Conservation (phyloP, 2,113 vertebrate species). For the Typhlomys cinereus region DNA sequence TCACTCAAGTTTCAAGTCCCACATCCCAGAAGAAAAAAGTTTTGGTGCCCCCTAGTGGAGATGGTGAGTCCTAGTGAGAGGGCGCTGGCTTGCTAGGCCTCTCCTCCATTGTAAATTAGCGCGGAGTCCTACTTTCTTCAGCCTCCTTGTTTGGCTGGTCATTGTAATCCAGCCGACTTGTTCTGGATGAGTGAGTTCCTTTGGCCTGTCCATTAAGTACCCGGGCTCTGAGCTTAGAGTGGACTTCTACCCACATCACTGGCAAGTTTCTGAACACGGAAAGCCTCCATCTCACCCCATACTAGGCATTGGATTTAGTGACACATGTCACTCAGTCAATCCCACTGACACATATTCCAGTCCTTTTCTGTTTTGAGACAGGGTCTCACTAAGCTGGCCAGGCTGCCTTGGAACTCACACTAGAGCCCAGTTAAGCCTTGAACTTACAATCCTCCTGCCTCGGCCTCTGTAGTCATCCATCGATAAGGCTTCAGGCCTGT, state of each 20-base stretch:
- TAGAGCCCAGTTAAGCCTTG: neutral
- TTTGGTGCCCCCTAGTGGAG: constrained; percentile 55
- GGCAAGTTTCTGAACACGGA: neutral
- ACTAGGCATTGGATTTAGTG: neutral
- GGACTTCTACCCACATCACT: neutral
- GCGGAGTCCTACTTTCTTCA: neutral
- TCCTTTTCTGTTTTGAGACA: neutral
- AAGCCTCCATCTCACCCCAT: neutral
- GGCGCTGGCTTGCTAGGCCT: neutral
- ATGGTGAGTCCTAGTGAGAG: neutral
- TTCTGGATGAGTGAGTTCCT: neutral
- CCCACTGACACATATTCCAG: no score
- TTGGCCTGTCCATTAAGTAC: neutral
- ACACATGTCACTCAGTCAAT: neutral
- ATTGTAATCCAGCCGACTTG: neutral
- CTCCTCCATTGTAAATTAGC: neutral
- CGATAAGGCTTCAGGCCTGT: neutral
- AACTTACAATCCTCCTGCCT: neutral
- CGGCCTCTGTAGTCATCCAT: neutral
- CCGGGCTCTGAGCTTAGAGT: neutral
- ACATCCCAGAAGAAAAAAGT: neutral
- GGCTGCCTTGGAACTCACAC: neutral
- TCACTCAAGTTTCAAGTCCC: neutral
- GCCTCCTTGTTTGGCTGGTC: neutral
- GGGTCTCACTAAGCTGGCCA: neutral